Conservation (phyloP, 2,797 vertebrate genomes). For the Muscicapa comitata region DNA sequence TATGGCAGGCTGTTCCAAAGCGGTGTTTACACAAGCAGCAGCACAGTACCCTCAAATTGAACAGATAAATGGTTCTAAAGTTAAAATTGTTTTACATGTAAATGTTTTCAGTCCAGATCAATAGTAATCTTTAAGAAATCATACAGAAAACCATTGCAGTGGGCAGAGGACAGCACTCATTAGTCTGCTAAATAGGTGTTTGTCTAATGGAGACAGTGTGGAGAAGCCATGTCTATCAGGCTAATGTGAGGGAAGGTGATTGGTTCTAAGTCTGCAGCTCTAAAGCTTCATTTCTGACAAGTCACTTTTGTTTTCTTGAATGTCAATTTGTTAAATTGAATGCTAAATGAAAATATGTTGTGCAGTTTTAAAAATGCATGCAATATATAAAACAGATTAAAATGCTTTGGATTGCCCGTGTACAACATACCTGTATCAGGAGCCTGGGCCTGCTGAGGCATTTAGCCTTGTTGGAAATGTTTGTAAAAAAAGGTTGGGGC, state of each 20-base stretch:
- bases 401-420: rapidly evolving
- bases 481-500: not conserved
- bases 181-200: not conserved
- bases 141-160: not conserved
- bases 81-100: not conserved
- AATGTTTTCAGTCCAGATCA: not conserved
- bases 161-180: not conserved
- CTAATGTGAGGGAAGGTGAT: not conserved
- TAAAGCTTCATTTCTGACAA: not conserved
- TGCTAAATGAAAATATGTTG: not conserved
- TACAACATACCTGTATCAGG: not conserved
- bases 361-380: not conserved
- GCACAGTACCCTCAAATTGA: not conserved
- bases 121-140: not conserved
- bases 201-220: not conserved
- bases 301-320: not conserved
- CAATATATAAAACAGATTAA: not conserved
- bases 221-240: not conserved
- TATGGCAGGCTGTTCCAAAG: not conserved
- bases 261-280: not conserved
- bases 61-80: not conserved
- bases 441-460: not conserved
- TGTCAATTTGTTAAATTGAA: not conserved
- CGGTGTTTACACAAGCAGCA: not conserved
- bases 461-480: not conserved